Conservation (phyloP, 2,888 invertebrate genomes). For the Venusia cambrica region DNA sequence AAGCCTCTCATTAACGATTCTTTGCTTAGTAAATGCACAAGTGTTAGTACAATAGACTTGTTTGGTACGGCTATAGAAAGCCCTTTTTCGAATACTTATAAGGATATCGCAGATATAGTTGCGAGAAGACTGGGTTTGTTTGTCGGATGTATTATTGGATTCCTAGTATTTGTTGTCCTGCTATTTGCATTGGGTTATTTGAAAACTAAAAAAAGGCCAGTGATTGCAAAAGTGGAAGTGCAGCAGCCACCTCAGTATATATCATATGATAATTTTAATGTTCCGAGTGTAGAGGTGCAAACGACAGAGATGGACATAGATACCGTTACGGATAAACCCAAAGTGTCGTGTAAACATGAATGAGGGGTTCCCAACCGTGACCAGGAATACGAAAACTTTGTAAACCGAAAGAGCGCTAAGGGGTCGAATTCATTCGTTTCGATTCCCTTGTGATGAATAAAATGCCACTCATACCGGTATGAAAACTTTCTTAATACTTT, state of each 20-base stretch:
- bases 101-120: constrained; percentile 87
- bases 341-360: constrained; percentile 53
- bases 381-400: constrained; percentile 31
- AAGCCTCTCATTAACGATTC: constrained; percentile 82
- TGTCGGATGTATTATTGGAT: constrained; percentile 92
- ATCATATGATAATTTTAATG: constrained; percentile 83
- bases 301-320: constrained; percentile 72
- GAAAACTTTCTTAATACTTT: constrained; percentile 53
- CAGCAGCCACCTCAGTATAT: constrained; percentile 90
- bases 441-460: constrained; percentile 51
- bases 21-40: constrained; percentile 87
- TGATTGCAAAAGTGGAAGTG: constrained; percentile 85
- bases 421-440: constrained; percentile 45
- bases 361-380: constrained; percentile 37
- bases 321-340: constrained; percentile 67
- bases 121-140: constrained; percentile 91
- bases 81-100: constrained; percentile 83
- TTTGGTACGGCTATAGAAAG: constrained; percentile 83
- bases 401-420: constrained; percentile 36
- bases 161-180: constrained; percentile 91
- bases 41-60: constrained; percentile 87
- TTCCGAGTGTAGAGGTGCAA: constrained; percentile 61
- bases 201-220: constrained; percentile 91
- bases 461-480: constrained; percentile 49
- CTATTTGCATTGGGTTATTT: constrained; percentile 92